Evolutionary conservation across 2,113 vertebrate species (phyloP), one percentile per base, ranked within the genome.

Genomic region (Zingel zingel): DNA sequence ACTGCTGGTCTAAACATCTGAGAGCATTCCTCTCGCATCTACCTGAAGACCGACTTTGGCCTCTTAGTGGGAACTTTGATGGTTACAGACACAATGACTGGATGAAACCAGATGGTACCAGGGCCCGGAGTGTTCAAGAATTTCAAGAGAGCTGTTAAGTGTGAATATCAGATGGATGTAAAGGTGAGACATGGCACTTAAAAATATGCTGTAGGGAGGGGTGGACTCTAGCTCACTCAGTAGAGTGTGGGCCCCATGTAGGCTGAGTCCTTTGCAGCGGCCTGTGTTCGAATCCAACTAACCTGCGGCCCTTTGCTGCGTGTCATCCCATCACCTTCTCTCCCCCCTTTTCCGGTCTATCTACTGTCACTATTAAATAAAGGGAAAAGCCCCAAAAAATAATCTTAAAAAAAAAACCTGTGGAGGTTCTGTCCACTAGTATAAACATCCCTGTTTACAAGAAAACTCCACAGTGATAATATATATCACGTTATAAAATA

Each of bases 61-160:
- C 92, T 97, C n/a, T 93, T 93, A 0, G 97, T 82, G 96, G 96
- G 30, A 89, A 97, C 86, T 97, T 96, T 81, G 96, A 97, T 21
- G 89, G 94, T 14, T 79, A 5, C 21, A n/a, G 18, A 0, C 64
- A 45, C 76, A 97, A 97, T 65, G 96, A 97, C 82, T 86, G 90
- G 83, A 94, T 81, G 83, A 96, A 90, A 2, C 95, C 96, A 12
- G 87, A 96, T 21, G 96, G 95, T 5, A 86, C 84, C 51, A 77
- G 65, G 74, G 92, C 95, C 61, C 89, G 33, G 39, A 86, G 66
- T 0, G 91, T 94, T 61, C 83, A 92, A 14, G 68, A 61, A 72
- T 97, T 97, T 71, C 96, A 96, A 79, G 93, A 96, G 16, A 97
- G 96, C 86, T 97, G 97, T 96, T 94, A 91, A 88, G 93, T 95